Percentiles rank a stretch among this genome's conserved stretches.
Evolutionary conservation across 2,113 vertebrate genomes (phyloP).

Genomic region (Dinomys branickii): DNA sequence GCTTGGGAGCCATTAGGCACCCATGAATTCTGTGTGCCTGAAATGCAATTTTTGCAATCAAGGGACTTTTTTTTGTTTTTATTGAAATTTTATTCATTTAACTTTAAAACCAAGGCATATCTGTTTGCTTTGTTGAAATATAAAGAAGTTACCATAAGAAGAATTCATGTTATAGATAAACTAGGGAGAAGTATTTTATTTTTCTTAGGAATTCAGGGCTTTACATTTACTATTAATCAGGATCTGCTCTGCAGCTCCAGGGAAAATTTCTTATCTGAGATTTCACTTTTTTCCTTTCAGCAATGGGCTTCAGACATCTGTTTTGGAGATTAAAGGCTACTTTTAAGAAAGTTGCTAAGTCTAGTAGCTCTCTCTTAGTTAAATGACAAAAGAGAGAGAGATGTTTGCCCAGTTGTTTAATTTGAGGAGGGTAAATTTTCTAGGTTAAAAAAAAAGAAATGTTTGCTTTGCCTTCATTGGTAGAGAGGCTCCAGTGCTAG

Average conservation of each 20-base stretch:
- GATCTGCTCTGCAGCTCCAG: neutral
- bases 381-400: slow-evolving; percentile 11
- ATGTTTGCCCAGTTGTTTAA: slow-evolving; percentile 41
- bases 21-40: neutral
- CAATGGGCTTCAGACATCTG: neutral
- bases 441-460: slow-evolving; percentile 47
- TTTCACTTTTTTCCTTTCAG: slow-evolving; percentile 18
- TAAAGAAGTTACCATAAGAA: neutral
- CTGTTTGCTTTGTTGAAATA: neutral
- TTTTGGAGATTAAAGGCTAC: slow-evolving; percentile 29
- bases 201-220: neutral
- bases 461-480: slow-evolving; percentile 27
- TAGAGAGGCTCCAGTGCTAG: neutral
- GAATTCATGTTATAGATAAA: neutral
- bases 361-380: slow-evolving; percentile 43
- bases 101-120: neutral
- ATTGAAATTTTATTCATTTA: neutral
- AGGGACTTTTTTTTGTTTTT: neutral
- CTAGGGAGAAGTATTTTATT: neutral
- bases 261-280: neutral
- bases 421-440: slow-evolving; percentile 57
- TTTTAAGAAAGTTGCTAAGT: slow-evolving; percentile 43
- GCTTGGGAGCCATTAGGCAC: too few species aligned
- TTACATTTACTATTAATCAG: neutral
- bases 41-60: neutral